Evolutionary conservation across 2,888 invertebrate genomes (phyloP), one percentile per base, ranked within the genome.

Genomic region (Sinelater perroti): DNA sequence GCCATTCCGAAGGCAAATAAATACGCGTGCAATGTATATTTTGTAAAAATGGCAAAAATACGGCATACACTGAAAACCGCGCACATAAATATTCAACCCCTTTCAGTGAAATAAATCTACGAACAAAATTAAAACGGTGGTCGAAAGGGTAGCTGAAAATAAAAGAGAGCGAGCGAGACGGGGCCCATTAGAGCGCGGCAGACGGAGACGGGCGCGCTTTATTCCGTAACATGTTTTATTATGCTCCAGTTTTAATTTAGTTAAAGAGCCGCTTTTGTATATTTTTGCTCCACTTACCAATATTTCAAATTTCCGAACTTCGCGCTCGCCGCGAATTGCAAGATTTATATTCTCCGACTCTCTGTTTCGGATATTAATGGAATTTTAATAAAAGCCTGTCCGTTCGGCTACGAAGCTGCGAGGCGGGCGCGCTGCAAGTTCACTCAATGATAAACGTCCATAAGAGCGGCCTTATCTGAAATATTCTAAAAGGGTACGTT

Each of bases 71-170:
- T 49, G 45, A 58, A 57, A 65, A 65, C 65, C 68, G 56, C 65
- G 63, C 58, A 54, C 71, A 70, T 72, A 72, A 71, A 72, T 72
- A 71, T 69, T 62, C 64, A 63, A 67, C 67, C 68, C 66, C 65
- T 68, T 66, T 66, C 67, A 62, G 62, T 62, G 66, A 69, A 68
- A 73, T 73, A 72, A 72, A 72, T 73, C 70, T 69, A 70, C 67
- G 56, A 61, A 50, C 67, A 63, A 72, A 72, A 73, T 73, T 72
- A 73, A 72, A 72, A 72, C 70, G 69, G 66, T 63, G 66, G 66
- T 67, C 65, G 67, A 67, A 70, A 70, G 69, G 65, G 70, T 67
- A 65, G 65, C 62, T 60, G 63, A 69, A 69, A 69, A 69, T 67
- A 69, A 68, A 66, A 64, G 62, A 63, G 66, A 57, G 56, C 10